Evolutionary conservation across 2,113 vertebrate species (phyloP), one percentile per base, ranked within the genome.

Genomic region (Phalacrocorax brasilianus): DNA sequence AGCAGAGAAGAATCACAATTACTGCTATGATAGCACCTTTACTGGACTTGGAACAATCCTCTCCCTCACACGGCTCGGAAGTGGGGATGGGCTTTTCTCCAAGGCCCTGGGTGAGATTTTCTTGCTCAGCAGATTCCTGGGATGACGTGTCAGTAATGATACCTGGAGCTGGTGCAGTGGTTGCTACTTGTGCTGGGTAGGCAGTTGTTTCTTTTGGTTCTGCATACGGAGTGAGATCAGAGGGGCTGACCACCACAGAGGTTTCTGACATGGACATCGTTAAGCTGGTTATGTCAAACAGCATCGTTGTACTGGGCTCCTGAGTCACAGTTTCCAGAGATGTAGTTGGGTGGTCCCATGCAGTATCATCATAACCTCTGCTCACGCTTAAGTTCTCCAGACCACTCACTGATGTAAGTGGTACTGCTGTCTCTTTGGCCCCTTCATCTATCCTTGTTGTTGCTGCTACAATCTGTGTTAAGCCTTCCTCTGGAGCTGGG

Each of bases 21-120:
- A 98, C 98, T 8, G 99, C 99, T 13, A 99, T 98, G 42, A 98
- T 97, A 12, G 99, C 98, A n/a, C 98, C 98, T 85, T 96, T 97
- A 63, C 97, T 91, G 19, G 98, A 95, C 52, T 97, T 90, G 32
- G 98, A 95, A 75, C 99, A 99, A 53, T 87, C 72, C 5, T 96
- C 96, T 63, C 98, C 98, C 1, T 91, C 80, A 52, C 98, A 99
- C 0, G 98, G 95, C 70, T 96, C 95, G 2, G 97, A 95, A 52
- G 98, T 98, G 35, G 98, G 96, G 27, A 91, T 1, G 1, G 62
- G 80, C 61, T 98, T 97, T 83, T 98, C 98, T 3, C 94, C 96
- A 6, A 96, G 90, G 76, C 97, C 95, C 8, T 98, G 98, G 3
- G 98, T 98, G 12, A 99, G 97, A 85, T 95, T 97, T 94, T 96